Percentiles rank a stretch among this genome's conserved stretches.
phyloP scores from a whole-genome alignment of 2,888 invertebrate genomes.

The Colletes collaris region DNA sequence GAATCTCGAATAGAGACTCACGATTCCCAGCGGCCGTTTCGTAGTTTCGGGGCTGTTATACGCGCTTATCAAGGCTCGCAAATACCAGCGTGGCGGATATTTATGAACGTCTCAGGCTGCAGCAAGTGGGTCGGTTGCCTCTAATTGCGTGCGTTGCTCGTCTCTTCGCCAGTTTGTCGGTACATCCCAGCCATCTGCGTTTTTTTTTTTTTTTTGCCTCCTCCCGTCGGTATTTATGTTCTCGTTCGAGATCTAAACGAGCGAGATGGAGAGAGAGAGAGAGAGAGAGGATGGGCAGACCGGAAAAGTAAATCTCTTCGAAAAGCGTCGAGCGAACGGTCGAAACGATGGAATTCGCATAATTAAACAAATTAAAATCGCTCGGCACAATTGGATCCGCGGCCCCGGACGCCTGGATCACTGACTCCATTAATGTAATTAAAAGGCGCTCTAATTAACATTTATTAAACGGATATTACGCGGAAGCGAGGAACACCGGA shows the following conservation, averaged over 20 bases:
- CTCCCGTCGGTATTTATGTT: background rate
- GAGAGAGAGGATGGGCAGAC: too few species aligned
- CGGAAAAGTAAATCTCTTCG: background rate
- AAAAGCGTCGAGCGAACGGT: too few species aligned
- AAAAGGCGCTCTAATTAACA: slow-evolving; percentile 43
- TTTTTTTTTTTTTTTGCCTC: background rate
- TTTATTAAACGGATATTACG: slow-evolving; percentile 20
- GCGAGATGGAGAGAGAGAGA: too few species aligned
- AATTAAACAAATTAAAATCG: slow-evolving; percentile 45
- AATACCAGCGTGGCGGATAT: slow-evolving; percentile 43
- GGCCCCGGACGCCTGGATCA: slow-evolving; percentile 3
- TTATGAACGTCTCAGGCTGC: slow-evolving; percentile 48
- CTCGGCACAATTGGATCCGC: slow-evolving; percentile 16
- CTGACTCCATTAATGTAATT: slow-evolving; percentile 36
- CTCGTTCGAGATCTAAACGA: background rate
- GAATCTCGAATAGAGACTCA: too few species aligned
- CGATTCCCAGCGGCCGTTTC: background rate
- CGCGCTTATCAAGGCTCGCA: slow-evolving; percentile 55
- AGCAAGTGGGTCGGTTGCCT: slow-evolving; percentile 19
- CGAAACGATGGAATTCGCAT: slow-evolving; percentile 11
- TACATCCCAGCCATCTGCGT: slow-evolving; percentile 10
- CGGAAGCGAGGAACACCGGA: background rate
- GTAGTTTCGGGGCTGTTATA: slow-evolving; percentile 15
- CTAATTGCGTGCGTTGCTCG: slow-evolving; percentile 48
- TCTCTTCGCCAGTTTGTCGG: background rate